Percentiles rank a stretch among this genome's conserved stretches.
These are phyloP conservation scores for Gymnorhina tibicen DNA, from an alignment of 2,113 vertebrate genomes.

Conservation along the genomic window DNA sequence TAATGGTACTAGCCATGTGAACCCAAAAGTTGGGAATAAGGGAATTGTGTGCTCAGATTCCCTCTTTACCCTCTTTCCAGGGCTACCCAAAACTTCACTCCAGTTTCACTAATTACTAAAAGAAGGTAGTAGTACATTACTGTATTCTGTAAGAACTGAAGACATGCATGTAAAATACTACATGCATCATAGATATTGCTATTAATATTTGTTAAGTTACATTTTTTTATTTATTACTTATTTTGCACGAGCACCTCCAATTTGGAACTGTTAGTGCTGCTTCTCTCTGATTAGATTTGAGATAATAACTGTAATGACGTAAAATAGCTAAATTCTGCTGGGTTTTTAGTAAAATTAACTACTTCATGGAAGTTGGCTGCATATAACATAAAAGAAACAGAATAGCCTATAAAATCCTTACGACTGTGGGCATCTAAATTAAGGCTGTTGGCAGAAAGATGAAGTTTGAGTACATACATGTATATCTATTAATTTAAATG, in stretches of 20 bases:
- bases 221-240: background rate
- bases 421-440: background rate
- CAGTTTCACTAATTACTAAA: background rate
- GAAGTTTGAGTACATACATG: background rate
- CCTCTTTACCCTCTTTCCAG: background rate
- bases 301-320: background rate
- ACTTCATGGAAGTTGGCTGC: background rate
- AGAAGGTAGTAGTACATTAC: background rate
- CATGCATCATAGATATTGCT: background rate
- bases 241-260: background rate
- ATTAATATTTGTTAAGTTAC: background rate
- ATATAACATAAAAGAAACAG: background rate
- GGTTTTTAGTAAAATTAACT: background rate
- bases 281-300: background rate
- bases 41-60: background rate
- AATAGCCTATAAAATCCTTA: background rate
- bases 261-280: background rate
- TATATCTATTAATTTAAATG: conserved; percentile 41
- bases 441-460: background rate
- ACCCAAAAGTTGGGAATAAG: background rate
- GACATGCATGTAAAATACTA: background rate
- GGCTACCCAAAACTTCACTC: background rate
- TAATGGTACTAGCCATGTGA: background rate
- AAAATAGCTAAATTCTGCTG: background rate
- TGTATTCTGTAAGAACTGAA: background rate